Evolutionary conservation across 1,140 invertebrate species (phyloP), one percentile per base, ranked within the genome.

Genomic region (Adoxophyes honmai): DNA sequence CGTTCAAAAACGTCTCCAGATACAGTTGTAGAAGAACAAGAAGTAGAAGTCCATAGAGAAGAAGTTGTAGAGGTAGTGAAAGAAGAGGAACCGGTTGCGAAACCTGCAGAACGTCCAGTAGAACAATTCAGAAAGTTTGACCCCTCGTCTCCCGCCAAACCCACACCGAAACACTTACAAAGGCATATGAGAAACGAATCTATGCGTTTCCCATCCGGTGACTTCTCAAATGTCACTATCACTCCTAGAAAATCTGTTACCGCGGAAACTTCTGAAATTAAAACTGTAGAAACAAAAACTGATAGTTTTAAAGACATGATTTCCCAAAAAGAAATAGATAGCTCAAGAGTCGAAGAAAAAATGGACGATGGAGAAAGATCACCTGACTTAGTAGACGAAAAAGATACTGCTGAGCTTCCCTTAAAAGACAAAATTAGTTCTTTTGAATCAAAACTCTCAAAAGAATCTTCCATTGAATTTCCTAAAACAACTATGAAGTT

Each of bases 151-250:
- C 81, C 88, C 4, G 83, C 81, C 10, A 90, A 89, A 64, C 87
- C 88, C n/a, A 88, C 87, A 13, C 88, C 88, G 5, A 88, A 88
- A 69, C 88, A 89, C 68, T 77, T 90, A 60, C 89, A 89, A 74
- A 82, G 88, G 54, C 89, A 90, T 63, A 87, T 89, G 70, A 84
- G 89, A 70, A 90, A 89, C 58, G 89, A 90, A 57, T 90, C 89
- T 0, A 90, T 90, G 89, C 77, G 86, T 61, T 90, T 90, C 52
- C 85, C 89, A 10, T 90, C 89, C 0, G 89, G 89, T 14, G 89
- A 90, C 57, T 90, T 89, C 62, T 90, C 89, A 0, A 89, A 89
- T 62, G 80, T 90, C 0, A 88, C 86, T 55, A 83, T 90, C 8
- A 88, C 85, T 18, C 87, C 86, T 11, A 85, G 79, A 63, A 90